These are phyloP conservation scores for Drosophila kuntzei DNA, from an alignment of 2,888 invertebrate genomes.

Conservation along the genomic window DNA sequence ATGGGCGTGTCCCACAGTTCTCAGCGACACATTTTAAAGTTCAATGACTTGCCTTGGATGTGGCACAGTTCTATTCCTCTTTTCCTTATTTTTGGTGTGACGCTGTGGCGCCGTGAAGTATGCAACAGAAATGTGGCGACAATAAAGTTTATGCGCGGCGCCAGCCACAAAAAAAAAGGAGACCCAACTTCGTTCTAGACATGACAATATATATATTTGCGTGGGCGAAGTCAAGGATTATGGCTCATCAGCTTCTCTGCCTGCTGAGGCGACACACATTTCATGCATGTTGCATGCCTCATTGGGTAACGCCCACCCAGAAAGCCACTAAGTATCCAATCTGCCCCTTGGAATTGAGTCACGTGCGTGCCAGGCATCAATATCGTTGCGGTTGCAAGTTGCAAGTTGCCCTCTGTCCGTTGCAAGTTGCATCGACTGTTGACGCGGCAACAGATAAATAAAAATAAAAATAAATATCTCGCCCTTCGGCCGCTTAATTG, in stretches of 20 bases:
- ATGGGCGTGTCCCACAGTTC: constrained; percentile 35
- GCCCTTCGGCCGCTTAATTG: constrained; percentile 71
- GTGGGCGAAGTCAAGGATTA: constrained; percentile 26
- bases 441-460: constrained; percentile 37
- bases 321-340: constrained; percentile 19
- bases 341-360: constrained; percentile 26
- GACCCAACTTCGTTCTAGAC: neutral
- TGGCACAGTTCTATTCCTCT: constrained; percentile 14
- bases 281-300: constrained; percentile 21
- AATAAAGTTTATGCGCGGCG: constrained; percentile 78
- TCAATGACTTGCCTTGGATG: constrained; percentile 61
- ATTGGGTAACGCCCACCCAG: constrained; percentile 46
- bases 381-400: constrained; percentile 33
- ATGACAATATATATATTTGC: constrained; percentile 27
- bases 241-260: constrained; percentile 18
- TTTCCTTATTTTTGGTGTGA: constrained; percentile 23
- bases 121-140: constrained; percentile 81
- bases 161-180: constrained; percentile 43
- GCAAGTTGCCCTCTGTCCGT: neutral
- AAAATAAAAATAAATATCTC: constrained; percentile 36
- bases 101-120: constrained; percentile 74
- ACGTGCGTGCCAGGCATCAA: constrained; percentile 71
- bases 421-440: constrained; percentile 26
- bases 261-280: constrained; percentile 51
- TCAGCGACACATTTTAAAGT: constrained; percentile 72